A percentile compares a stretch with the other conserved stretches of the same genome.
These are phyloP conservation scores for Mormyrops boulengeri DNA, from an alignment of 2,797 vertebrate species.

Conservation along the genomic window DNA sequence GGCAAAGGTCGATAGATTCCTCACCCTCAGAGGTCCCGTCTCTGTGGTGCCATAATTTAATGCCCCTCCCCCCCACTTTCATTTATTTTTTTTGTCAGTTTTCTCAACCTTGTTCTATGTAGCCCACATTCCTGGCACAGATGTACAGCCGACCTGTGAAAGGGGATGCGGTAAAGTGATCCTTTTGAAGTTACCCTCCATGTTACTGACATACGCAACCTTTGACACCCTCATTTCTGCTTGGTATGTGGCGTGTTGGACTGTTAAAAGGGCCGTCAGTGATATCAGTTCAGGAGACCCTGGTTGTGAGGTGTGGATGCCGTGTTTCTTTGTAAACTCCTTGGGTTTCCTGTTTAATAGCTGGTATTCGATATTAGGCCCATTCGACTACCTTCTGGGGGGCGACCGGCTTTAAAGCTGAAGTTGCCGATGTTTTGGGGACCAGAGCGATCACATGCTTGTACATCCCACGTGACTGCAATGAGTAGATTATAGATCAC, in stretches of 20 bases:
- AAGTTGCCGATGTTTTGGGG: neutral
- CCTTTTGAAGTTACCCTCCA: conserved; percentile 66
- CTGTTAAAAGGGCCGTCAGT: conserved; percentile 36
- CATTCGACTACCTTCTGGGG: neutral
- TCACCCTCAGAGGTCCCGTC: conserved; percentile 36
- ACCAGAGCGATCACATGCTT: neutral
- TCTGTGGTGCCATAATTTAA: conserved; percentile 42
- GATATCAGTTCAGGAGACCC: conserved; percentile 48
- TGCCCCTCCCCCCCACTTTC: conserved; percentile 20
- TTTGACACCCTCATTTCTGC: conserved; percentile 41
- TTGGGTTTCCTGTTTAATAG: neutral
- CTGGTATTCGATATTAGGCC: neutral
- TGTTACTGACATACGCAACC: conserved; percentile 61
- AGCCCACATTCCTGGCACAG: conserved; percentile 54
- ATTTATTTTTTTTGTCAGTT: conserved; percentile 29
- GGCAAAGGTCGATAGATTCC: conserved; percentile 47
- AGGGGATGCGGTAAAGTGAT: conserved; percentile 54
- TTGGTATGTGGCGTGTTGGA: conserved; percentile 43
- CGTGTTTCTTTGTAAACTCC: neutral
- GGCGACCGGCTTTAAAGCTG: neutral
- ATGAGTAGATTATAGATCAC: neutral
- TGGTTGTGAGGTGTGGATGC: conserved; percentile 28
- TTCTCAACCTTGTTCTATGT: conserved; percentile 31
- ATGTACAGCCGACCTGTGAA: conserved; percentile 58
- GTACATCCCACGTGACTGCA: neutral